phyloP scores from a whole-genome alignment of 2,888 invertebrate species.

The Drosophila cognata region DNA sequence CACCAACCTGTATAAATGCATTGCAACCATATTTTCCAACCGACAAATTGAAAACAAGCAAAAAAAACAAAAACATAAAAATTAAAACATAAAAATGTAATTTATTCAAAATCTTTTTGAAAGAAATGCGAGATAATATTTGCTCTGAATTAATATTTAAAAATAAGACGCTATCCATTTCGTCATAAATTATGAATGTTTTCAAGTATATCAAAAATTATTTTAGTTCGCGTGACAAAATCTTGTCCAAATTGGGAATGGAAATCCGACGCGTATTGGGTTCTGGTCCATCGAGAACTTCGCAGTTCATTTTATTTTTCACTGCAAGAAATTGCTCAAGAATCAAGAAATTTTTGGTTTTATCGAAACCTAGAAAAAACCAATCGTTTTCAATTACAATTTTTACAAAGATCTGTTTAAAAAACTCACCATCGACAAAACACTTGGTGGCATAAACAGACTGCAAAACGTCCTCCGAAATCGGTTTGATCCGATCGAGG shows the following conservation, averaged over 20 bases:
- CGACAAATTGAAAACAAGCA: background rate
- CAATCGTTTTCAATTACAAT: background rate
- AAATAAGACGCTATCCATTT: conserved; percentile 12
- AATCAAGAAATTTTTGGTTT: conserved; percentile 29
- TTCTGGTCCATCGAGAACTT: conserved; percentile 47
- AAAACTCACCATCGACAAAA: conserved; percentile 52
- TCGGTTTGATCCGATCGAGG: conserved; percentile 43
- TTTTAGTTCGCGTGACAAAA: conserved; percentile 21
- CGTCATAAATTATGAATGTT: background rate
- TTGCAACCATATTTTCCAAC: background rate
- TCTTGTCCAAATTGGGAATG: conserved; percentile 36
- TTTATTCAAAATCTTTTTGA: conserved; percentile 2
- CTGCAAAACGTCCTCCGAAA: conserved; percentile 18
- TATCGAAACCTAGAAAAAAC: conserved; percentile 47
- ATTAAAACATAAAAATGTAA: background rate
- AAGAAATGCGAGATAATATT: conserved; percentile 1
- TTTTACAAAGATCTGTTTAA: fast-evolving
- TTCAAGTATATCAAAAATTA: background rate
- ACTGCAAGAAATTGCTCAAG: conserved; percentile 36
- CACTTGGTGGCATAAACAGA: conserved; percentile 49
- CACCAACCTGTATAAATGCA: background rate
- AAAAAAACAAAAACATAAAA: background rate
- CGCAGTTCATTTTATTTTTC: conserved; percentile 11
- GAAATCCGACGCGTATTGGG: conserved; percentile 38
- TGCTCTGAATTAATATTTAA: background rate